Evolutionary conservation across 2,113 vertebrate species (phyloP).

Genomic region (Microcebus lehilahytsara): DNA sequence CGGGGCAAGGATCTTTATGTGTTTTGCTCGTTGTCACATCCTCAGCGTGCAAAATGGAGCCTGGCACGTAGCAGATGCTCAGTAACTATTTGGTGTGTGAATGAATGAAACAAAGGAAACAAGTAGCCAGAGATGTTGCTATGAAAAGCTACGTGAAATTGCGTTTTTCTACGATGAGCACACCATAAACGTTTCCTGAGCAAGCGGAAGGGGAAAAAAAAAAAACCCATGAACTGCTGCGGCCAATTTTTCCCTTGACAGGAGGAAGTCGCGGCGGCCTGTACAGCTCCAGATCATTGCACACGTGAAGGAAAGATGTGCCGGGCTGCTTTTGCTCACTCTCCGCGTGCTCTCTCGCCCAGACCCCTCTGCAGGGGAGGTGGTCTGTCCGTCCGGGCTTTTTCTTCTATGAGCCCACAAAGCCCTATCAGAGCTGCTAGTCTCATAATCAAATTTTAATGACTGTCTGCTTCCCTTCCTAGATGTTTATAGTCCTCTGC

Average conservation of each 20-base stretch:
- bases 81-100: neutral
- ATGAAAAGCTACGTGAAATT: neutral
- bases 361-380: constrained; percentile 41
- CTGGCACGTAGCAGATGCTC: neutral
- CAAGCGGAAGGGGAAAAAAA: neutral
- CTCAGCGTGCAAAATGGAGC: neutral
- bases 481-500: constrained; percentile 70
- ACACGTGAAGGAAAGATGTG: neutral
- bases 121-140: neutral
- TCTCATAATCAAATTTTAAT: constrained; percentile 74
- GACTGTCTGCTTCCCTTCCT: constrained; percentile 72
- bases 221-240: neutral
- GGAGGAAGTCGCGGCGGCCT: neutral
- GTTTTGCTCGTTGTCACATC: neutral
- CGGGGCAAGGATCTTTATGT: neutral
- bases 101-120: neutral
- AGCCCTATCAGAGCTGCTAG: constrained; percentile 55
- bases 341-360: neutral
- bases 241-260: neutral
- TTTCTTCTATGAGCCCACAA: constrained; percentile 52
- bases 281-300: neutral
- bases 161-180: neutral
- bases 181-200: neutral
- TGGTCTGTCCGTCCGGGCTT: neutral
- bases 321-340: neutral